Evolutionary conservation across 2,888 invertebrate species (phyloP), one percentile per base, ranked within the genome.

Genomic region (Cantharis nigra): DNA sequence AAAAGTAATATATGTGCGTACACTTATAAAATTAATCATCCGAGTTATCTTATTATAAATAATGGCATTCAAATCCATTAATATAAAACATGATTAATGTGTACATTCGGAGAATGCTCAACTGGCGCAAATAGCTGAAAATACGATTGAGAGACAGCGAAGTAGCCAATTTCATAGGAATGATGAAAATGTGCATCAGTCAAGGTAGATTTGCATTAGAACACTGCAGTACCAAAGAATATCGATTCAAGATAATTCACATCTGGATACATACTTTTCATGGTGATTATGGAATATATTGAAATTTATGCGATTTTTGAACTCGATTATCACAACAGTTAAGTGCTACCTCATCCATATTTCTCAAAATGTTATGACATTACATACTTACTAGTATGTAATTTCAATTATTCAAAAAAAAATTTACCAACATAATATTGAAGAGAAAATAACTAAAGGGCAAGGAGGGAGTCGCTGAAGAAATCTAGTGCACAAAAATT

Each of bases 181-280:
- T 49, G n/a, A 49, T n/a, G 49, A 49, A 7, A 49, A 49, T 49
- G n/a, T 49, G n/a, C n/a, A 49, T 49, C 49, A 49, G 7, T 49
- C 49, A 49, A 49, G 49, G 49, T 49, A n/a, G n/a, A 49, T 49
- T 49, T 49, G 13, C 49, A 49, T 49, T n/a, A n/a, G 49, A n/a
- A n/a, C n/a, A 49, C 49, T 49, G n/a, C 49, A 49, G 49, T 49
- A 49, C n/a, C 49, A 49, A 49, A 49, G 33, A 49, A 49, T 49
- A 49, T 49, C 49, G 49, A 49, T 49, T 49, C 49, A n/a, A 7
- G 49, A 49, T 49, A 7, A n/a, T 49, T 49, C 49, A n/a, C 49
- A 49, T n/a, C 49, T 49, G 49, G 49, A n/a, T n/a, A 90, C 89
- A 28, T 90, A n/a, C 28, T 30, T n/a, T n/a, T 13, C n/a, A 49